phyloP scores from a whole-genome alignment of 2,888 invertebrate species.

The Gymnosoma rotundatum region DNA sequence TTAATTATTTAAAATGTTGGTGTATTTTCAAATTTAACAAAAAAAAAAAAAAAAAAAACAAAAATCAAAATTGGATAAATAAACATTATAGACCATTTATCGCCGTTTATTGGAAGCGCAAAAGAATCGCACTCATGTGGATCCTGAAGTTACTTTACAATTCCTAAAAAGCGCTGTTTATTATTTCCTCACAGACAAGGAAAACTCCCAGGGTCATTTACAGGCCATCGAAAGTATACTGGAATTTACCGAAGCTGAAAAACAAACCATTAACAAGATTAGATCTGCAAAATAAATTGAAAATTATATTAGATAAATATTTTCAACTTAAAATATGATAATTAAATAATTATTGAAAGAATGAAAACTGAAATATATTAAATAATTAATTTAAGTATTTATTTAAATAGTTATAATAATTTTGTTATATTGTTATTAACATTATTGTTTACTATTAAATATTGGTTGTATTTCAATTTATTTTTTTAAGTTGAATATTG shows the following conservation, averaged over 20 bases:
- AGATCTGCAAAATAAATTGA: slow-evolving; percentile 82
- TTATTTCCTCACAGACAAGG: slow-evolving; percentile 94
- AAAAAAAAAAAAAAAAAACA: neutral
- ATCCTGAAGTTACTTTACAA: slow-evolving; percentile 95
- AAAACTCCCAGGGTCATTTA: slow-evolving; percentile 93
- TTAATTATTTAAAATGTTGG: slow-evolving; percentile 22
- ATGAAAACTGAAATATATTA: slow-evolving; percentile 11
- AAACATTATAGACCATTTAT: slow-evolving; percentile 89
- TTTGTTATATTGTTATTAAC: neutral
- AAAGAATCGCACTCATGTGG: slow-evolving; percentile 88
- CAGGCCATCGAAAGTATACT: slow-evolving; percentile 94
- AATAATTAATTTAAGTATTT: slow-evolving; percentile 37
- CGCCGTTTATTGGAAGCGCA: slow-evolving; percentile 91
- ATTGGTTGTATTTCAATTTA: slow-evolving; percentile 32
- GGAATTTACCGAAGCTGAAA: slow-evolving; percentile 92
- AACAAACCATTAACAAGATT: slow-evolving; percentile 89
- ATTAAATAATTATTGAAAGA: slow-evolving; percentile 11
- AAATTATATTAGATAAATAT: slow-evolving; percentile 21
- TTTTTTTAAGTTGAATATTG: slow-evolving; percentile 5
- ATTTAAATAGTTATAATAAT: slow-evolving; percentile 22
- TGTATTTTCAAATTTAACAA: slow-evolving; percentile 14
- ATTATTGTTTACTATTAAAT: slow-evolving; percentile 2
- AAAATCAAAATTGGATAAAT: neutral
- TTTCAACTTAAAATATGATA: neutral
- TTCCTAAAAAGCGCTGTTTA: slow-evolving; percentile 96